These are phyloP conservation scores for Mustela nigripes DNA, from an alignment of 2,113 vertebrate species.

Conservation along the genomic window DNA sequence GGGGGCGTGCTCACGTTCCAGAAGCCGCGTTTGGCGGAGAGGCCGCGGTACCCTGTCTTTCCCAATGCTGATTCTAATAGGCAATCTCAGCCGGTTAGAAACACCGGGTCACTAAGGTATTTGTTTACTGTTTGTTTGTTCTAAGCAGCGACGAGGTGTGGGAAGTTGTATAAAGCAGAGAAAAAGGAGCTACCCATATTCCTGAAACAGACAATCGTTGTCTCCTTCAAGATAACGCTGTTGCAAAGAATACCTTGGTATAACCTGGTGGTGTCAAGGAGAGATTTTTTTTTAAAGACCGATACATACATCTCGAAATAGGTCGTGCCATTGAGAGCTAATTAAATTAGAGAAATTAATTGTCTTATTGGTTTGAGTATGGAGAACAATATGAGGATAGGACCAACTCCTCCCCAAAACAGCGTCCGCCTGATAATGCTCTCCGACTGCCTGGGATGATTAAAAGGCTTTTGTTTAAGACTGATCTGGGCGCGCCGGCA, in stretches of 20 bases:
- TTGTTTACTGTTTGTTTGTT: slow-evolving; percentile 59
- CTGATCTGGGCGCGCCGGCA: slow-evolving; percentile 37
- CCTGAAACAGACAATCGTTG: slow-evolving; percentile 83
- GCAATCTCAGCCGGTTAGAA: slow-evolving; percentile 54
- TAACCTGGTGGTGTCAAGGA: slow-evolving; percentile 77
- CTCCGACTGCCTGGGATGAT: slow-evolving; percentile 24
- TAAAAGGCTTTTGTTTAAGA: slow-evolving; percentile 80
- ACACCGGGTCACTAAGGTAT: slow-evolving; percentile 57
- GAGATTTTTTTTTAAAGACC: slow-evolving; percentile 55
- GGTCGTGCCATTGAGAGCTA: neutral
- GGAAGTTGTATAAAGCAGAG: slow-evolving; percentile 80
- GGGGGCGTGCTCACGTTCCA: slow-evolving; percentile 88
- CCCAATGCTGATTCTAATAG: slow-evolving; percentile 71
- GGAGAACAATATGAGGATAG: neutral
- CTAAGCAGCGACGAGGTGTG: slow-evolving; percentile 81
- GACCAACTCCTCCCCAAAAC: neutral
- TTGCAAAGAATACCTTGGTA: slow-evolving; percentile 71
- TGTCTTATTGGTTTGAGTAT: slow-evolving; percentile 55
- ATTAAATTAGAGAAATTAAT: slow-evolving; percentile 40
- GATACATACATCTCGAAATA: slow-evolving; percentile 42
- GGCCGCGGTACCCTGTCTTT: slow-evolving; percentile 57
- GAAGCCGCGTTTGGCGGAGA: slow-evolving; percentile 47
- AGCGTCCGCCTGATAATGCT: neutral
- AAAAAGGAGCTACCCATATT: slow-evolving; percentile 83
- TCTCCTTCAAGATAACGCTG: slow-evolving; percentile 79